phyloP scores from a whole-genome alignment of 1,140 invertebrate genomes.

The Psix sp. region DNA sequence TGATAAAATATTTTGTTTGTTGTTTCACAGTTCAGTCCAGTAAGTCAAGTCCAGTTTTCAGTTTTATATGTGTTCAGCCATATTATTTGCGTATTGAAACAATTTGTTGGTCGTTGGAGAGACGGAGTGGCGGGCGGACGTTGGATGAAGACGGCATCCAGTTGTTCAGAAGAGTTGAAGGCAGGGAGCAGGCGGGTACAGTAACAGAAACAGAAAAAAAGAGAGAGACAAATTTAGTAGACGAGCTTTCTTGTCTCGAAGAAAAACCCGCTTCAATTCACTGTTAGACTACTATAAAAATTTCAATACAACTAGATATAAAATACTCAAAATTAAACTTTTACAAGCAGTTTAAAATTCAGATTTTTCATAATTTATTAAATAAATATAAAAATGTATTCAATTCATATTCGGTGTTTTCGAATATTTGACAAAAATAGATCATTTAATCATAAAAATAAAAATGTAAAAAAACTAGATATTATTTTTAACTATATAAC shows the following conservation, averaged over 20 bases:
- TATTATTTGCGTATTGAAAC: slow-evolving; percentile 19
- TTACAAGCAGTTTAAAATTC: too few relatives aligned
- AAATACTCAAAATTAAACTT: too few relatives aligned
- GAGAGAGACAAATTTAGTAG: slow-evolving; percentile 77
- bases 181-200: slow-evolving; percentile 76
- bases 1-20: too few relatives aligned
- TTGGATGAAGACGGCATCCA: slow-evolving; percentile 77
- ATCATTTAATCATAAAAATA: too few relatives aligned
- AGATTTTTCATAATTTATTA: too few relatives aligned
- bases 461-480: too few relatives aligned
- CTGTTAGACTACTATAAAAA: too few relatives aligned
- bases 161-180: slow-evolving; percentile 77
- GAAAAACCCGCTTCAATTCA: slow-evolving; percentile 21
- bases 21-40: neutral
- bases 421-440: too few relatives aligned
- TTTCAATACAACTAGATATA: too few relatives aligned
- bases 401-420: too few relatives aligned
- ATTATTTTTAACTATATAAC: too few relatives aligned
- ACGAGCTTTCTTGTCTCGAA: slow-evolving; percentile 68
- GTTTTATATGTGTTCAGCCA: slow-evolving; percentile 15
- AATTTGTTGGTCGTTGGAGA: slow-evolving; percentile 69
- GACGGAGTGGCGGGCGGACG: slow-evolving; percentile 76
- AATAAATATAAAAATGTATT: too few relatives aligned
- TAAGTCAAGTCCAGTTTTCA: slow-evolving; percentile 19
- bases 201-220: slow-evolving; percentile 78